A percentile compares a stretch with the other conserved stretches of the same genome.
These are phyloP conservation scores for Busseola fusca DNA, from an alignment of 2,888 invertebrate species.

Conservation along the genomic window DNA sequence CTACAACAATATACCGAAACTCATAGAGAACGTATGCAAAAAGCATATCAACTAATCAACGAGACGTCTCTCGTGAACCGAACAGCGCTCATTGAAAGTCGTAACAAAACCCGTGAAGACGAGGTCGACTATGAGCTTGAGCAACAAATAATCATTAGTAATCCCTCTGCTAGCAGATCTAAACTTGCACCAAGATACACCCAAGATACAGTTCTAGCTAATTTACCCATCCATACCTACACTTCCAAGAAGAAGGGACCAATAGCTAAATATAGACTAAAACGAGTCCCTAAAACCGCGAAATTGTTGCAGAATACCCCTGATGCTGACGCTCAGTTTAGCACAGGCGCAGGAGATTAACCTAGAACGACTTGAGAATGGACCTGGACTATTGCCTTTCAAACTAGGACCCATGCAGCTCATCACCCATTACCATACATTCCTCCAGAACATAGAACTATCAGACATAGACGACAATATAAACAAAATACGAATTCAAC, in stretches of 20 bases:
- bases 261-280: too few species aligned
- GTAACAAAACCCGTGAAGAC: constrained; percentile 2
- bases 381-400: constrained; percentile 5
- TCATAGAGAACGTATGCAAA: constrained; percentile 1
- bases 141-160: constrained; percentile 4
- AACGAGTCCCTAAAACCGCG: background rate
- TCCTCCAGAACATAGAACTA: constrained; percentile 2
- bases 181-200: constrained; percentile 4
- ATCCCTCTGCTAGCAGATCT: constrained; percentile 4
- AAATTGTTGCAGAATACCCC: constrained; percentile 2
- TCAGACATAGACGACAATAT: too few species aligned
- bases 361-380: too few species aligned
- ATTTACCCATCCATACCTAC: background rate
- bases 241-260: background rate
- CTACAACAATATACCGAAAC: constrained; percentile 1
- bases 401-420: constrained; percentile 3
- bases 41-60: background rate
- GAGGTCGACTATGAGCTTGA: constrained; percentile 4
- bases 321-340: background rate
- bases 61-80: background rate
- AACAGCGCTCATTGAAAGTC: constrained; percentile 2
- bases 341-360: background rate
- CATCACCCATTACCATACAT: background rate
- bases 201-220: background rate
- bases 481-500: too few species aligned